phyloP scores from a whole-genome alignment of 2,888 invertebrate species.

The Leptopilina myrica region DNA sequence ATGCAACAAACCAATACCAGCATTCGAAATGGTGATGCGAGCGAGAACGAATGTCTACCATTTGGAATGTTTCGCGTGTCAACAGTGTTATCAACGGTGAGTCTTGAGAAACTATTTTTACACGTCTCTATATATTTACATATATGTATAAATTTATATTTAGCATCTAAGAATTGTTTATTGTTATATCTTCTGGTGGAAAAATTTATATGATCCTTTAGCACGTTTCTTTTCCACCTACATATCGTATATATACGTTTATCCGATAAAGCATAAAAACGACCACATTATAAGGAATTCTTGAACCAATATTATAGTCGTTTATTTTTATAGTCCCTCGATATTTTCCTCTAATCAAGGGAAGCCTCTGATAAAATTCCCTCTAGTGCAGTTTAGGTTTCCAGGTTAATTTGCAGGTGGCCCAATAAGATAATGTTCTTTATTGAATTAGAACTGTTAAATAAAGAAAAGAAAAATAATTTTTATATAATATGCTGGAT shows the following conservation, averaged over 20 bases:
- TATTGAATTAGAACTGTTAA: background rate
- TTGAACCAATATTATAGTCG: background rate
- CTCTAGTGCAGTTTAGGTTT: background rate
- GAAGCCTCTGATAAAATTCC: slow-evolving; percentile 6
- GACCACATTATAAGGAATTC: background rate
- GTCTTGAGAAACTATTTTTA: slow-evolving; percentile 60
- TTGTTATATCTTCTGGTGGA: background rate
- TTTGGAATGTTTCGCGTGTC: slow-evolving; percentile 98
- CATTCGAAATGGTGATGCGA: slow-evolving; percentile 99
- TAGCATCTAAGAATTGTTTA: too few relatives aligned
- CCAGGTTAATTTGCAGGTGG: background rate
- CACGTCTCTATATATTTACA: too few relatives aligned
- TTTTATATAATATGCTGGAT: too few relatives aligned
- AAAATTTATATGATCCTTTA: background rate
- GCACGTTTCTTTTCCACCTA: background rate
- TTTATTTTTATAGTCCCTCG: slow-evolving; percentile 7
- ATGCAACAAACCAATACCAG: slow-evolving; percentile 98
- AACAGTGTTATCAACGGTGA: slow-evolving; percentile 98
- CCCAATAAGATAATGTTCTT: background rate
- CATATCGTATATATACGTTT: background rate
- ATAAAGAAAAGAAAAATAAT: background rate
- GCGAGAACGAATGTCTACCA: slow-evolving; percentile 98
- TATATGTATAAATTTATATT: too few relatives aligned
- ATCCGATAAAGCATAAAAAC: slow-evolving; percentile 26
- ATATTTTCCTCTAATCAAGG: slow-evolving; percentile 11